These are phyloP conservation scores for Stigmatopora argus DNA, from an alignment of 2,113 vertebrate genomes.

Conservation along the genomic window DNA sequence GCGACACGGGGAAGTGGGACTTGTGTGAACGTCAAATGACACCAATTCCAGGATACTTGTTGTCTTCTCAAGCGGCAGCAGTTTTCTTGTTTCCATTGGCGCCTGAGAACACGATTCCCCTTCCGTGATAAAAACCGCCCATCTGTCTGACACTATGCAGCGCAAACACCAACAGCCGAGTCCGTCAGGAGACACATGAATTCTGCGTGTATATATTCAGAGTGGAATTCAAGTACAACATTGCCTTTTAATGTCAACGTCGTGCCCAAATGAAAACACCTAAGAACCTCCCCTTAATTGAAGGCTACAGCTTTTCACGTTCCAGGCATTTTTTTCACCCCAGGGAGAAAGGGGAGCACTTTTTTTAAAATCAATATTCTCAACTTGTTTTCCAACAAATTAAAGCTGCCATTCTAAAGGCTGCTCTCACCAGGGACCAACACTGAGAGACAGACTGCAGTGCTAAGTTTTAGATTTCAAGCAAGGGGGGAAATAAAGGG, in stretches of 20 bases:
- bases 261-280: slow-evolving; percentile 76
- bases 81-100: slow-evolving; percentile 38
- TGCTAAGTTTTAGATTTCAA: slow-evolving; percentile 60
- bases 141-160: slow-evolving; percentile 60
- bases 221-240: slow-evolving; percentile 81
- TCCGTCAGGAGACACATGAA: slow-evolving; percentile 65
- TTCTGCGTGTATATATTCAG: slow-evolving; percentile 81
- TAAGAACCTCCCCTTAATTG: slow-evolving; percentile 81
- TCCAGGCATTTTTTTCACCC: slow-evolving; percentile 39
- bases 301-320: slow-evolving; percentile 76
- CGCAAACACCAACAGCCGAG: slow-evolving; percentile 53
- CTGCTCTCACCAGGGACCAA: slow-evolving; percentile 52
- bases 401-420: slow-evolving; percentile 69
- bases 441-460: slow-evolving; percentile 43
- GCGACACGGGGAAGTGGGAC: slow-evolving; percentile 33
- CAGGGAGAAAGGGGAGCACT: slow-evolving; percentile 45
- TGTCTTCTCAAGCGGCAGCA: slow-evolving; percentile 47
- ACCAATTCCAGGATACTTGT: slow-evolving; percentile 48
- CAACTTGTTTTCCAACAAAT: slow-evolving; percentile 73
- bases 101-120: slow-evolving; percentile 53
- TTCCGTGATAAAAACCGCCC: slow-evolving; percentile 66
- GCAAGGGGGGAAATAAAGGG: slow-evolving; percentile 10
- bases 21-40: slow-evolving; percentile 41
- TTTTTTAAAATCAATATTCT: slow-evolving; percentile 75
- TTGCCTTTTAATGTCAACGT: slow-evolving; percentile 76